Base-by-base conservation (phyloP, 1,140 invertebrate genomes). In the Sminthurides bifidus region DNA sequence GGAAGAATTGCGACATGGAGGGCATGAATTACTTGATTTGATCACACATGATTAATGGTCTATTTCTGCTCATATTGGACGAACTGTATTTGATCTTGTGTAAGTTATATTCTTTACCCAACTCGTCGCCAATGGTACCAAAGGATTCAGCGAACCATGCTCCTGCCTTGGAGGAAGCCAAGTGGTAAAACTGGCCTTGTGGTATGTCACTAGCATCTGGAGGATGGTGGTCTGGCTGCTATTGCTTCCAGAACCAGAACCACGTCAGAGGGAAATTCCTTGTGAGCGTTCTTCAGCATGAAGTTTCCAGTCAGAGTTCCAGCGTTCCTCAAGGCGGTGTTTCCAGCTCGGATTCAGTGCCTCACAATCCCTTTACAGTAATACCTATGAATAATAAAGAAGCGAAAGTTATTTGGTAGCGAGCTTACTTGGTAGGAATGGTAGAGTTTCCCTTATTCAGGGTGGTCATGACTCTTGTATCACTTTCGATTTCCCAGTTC, bases 291-390 rank as follows among this genome's bases (percentile, higher is more conserved):
- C 64, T 76, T 54, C n/a, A 59, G 12, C 52, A 52, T 45, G 8
- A 52, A 38, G 35, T 55, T 59, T 19, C 26, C 38, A 35, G 45
- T 29, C 4, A 54, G 14, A 6, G 31, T 59, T 23, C 6, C 75
- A 67, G 83, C 81, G 75, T 85, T 85, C 69, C 82, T 73, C 2
- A 86, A 79, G n/a, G 82, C 77, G 4, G 82, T 73, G 70, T 80
- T 81, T 1, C 82, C 83, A 46, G 85, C 77, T 48, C 84, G 68
- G 66, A 84, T 80, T 50, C 85, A 73, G 65, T 84, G 82, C 54
- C 78, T 71, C 21, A 75, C 77, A 15, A 83, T 65, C 30, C 74
- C 71, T 19, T 64, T 63, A 21, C 81, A 64, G 63, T 82, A 81
- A 1, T 66, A 64, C n/a, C n/a, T n/a, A n/a, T n/a, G n/a, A n/a